A percentile compares a stretch with the other conserved stretches of the same genome.
Evolutionary conservation across 2,797 vertebrate species (phyloP).

Genomic region (Chelon labrosus): DNA sequence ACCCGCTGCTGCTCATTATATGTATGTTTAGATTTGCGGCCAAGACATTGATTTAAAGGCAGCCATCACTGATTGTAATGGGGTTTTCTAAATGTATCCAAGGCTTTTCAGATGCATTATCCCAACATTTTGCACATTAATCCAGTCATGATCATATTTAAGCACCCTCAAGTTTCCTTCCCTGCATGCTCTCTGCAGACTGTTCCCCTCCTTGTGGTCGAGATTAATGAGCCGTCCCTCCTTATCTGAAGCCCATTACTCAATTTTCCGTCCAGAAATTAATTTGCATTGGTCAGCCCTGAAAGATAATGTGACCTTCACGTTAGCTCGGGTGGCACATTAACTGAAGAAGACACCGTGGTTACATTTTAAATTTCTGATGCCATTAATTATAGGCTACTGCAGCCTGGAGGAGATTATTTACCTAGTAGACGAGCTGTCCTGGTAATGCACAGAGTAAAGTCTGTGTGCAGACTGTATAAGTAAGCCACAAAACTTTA

Average conservation of each 20-base stretch:
- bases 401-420: conserved; percentile 12
- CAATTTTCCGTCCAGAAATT: conserved; percentile 33
- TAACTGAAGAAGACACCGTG: neutral
- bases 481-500: conserved; percentile 25
- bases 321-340: conserved; percentile 23
- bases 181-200: conserved; percentile 9
- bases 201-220: conserved; percentile 17
- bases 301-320: conserved; percentile 68
- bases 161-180: neutral
- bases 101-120: neutral
- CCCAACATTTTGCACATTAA: neutral
- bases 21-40: conserved; percentile 15
- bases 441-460: neutral
- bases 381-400: neutral
- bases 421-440: conserved; percentile 7
- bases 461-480: conserved; percentile 24
- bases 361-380: conserved; percentile 11
- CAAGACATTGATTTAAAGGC: neutral
- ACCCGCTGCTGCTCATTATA: conserved; percentile 11
- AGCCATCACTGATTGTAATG: neutral
- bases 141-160: neutral
- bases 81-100: neutral
- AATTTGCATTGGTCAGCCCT: conserved; percentile 50
- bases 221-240: conserved; percentile 51
- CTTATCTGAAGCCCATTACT: conserved; percentile 50